Evolutionary conservation across 2,888 invertebrate species (phyloP).

Genomic region (Herminia tarsipennalis): DNA sequence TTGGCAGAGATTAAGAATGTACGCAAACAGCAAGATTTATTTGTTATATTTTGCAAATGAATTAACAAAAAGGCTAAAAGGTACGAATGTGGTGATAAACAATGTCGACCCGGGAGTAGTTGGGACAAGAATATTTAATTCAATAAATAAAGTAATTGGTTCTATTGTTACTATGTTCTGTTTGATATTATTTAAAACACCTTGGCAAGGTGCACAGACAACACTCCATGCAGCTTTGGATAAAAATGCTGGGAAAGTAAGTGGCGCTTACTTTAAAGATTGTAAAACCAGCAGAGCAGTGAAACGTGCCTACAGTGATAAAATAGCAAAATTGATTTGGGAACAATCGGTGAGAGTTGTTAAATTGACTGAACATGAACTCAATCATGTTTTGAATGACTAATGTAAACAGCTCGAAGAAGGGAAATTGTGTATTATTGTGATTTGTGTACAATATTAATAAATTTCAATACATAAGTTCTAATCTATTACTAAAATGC

Average conservation of each 20-base stretch:
- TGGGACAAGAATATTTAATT: slow-evolving; percentile 89
- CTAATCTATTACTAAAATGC: too few species aligned
- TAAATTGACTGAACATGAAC: slow-evolving; percentile 86
- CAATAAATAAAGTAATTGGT: slow-evolving; percentile 67
- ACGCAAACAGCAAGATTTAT: slow-evolving; percentile 88
- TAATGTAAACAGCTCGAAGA: not conserved
- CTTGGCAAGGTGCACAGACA: slow-evolving; percentile 91
- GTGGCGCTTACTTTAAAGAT: slow-evolving; percentile 90
- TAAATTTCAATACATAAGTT: too few species aligned
- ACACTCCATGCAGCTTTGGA: slow-evolving; percentile 88
- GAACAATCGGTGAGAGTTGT: slow-evolving; percentile 89
- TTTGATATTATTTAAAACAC: slow-evolving; percentile 85
- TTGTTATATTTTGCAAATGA: slow-evolving; percentile 89
- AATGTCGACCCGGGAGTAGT: slow-evolving; percentile 93
- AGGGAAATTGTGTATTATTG: not conserved
- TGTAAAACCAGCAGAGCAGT: slow-evolving; percentile 85
- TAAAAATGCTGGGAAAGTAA: slow-evolving; percentile 86
- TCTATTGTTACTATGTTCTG: slow-evolving; percentile 81
- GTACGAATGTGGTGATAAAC: slow-evolving; percentile 89
- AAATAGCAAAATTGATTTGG: slow-evolving; percentile 91
- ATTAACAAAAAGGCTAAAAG: slow-evolving; percentile 86
- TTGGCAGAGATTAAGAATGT: slow-evolving; percentile 71
- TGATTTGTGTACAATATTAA: too few species aligned
- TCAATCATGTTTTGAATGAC: slow-evolving; percentile 73
- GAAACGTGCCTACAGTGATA: slow-evolving; percentile 85